Conservation (phyloP, 1,140 invertebrate species). For the Megathymus violae region DNA sequence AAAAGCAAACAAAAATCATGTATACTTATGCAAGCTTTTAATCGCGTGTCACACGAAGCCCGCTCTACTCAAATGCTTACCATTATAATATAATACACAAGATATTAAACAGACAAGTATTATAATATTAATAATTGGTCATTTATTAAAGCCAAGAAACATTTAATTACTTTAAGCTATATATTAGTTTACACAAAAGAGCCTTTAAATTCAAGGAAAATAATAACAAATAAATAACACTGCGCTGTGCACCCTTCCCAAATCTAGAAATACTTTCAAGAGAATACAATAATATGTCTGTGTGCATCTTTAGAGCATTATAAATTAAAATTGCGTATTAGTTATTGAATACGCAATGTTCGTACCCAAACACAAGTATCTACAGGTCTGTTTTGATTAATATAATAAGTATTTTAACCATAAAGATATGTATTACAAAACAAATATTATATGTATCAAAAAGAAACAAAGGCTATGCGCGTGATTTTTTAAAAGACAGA, state of each 20-base stretch:
- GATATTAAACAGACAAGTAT: slow-evolving; percentile 5
- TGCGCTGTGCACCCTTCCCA: neutral
- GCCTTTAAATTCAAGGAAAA: neutral
- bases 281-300: neutral
- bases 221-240: neutral
- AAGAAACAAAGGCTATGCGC: too few relatives aligned
- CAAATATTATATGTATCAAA: too few relatives aligned
- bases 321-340: neutral
- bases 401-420: too few relatives aligned
- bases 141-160: too few relatives aligned
- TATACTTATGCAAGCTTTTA: slow-evolving; percentile 71
- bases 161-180: neutral
- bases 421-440: too few relatives aligned
- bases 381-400: too few relatives aligned
- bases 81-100: slow-evolving; percentile 22
- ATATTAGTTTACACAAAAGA: neutral
- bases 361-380: too few relatives aligned
- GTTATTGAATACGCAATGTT: too few relatives aligned
- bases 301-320: neutral
- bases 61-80: slow-evolving; percentile 53
- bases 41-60: slow-evolving; percentile 60
- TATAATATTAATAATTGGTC: too few relatives aligned
- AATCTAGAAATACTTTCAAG: neutral
- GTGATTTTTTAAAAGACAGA: too few relatives aligned
- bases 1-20: slow-evolving; percentile 73